Percentiles rank a stretch among this genome's conserved stretches.
Evolutionary conservation across 2,888 invertebrate genomes (phyloP).

Genomic region (Amaurobius ferox): DNA sequence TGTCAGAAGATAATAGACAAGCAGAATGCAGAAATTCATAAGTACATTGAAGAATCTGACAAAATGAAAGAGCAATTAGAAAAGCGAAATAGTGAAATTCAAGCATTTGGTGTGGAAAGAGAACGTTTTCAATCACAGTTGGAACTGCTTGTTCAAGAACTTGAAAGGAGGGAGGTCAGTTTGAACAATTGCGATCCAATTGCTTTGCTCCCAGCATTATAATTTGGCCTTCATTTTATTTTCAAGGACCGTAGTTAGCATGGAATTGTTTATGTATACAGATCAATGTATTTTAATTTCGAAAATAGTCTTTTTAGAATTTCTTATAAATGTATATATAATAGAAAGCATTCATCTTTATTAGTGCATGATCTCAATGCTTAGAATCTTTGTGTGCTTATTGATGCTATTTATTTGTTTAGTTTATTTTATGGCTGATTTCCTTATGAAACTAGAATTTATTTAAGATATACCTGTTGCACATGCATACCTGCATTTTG

Average conservation of each 20-base stretch:
- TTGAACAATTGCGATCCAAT: background rate
- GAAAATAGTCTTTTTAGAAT: no score
- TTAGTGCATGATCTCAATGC: no score
- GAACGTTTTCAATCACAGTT: conserved; percentile 93
- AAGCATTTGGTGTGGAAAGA: conserved; percentile 88
- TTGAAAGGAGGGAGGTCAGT: conserved; percentile 92
- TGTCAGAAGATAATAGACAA: conserved; percentile 54
- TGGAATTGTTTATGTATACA: no score
- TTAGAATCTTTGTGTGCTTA: no score
- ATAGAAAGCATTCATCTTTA: no score
- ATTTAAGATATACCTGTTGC: no score
- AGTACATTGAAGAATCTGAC: conserved; percentile 70
- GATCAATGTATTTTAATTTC: no score
- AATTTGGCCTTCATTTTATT: background rate
- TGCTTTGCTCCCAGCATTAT: background rate
- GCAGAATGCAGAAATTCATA: conserved; percentile 59
- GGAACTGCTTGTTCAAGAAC: conserved; percentile 93
- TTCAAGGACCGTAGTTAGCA: conserved; percentile 6
- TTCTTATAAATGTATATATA: no score
- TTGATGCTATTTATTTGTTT: no score
- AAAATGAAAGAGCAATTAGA: conserved; percentile 75
- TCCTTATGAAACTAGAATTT: no score
- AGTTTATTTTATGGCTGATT: no score
- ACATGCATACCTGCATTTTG: no score
- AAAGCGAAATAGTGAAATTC: conserved; percentile 87